These are phyloP conservation scores for Hypercompe scribonia DNA, from an alignment of 2,888 invertebrate species.

Conservation along the genomic window DNA sequence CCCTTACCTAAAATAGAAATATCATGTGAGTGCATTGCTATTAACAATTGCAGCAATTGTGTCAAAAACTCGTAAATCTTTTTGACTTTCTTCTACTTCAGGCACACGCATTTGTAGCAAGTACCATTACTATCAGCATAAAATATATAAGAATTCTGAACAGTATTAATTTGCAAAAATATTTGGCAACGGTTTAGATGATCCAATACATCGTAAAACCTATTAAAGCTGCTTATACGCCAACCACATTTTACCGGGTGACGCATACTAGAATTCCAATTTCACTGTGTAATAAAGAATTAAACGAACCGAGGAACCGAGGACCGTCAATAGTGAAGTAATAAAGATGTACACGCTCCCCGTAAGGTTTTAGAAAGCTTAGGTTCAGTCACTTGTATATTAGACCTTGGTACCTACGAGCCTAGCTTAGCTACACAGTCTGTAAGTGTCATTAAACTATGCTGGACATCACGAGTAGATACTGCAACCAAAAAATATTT, in stretches of 20 bases:
- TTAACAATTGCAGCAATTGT: too few species aligned
- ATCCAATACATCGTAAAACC: constrained; percentile 34
- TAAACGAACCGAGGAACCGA: constrained; percentile 37
- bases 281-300: constrained; percentile 50
- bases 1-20: too few species aligned
- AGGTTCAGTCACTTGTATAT: constrained; percentile 15
- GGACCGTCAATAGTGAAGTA: constrained; percentile 25
- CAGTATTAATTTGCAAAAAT: neutral
- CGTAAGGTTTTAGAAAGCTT: constrained; percentile 15
- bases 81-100: neutral
- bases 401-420: constrained; percentile 11
- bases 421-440: neutral
- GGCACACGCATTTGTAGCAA: neutral
- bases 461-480: neutral
- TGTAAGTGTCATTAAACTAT: neutral
- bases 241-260: constrained; percentile 41
- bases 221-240: constrained; percentile 39
- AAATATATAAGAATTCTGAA: neutral
- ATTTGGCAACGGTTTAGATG: constrained; percentile 13
- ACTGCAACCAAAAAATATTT: neutral
- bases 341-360: constrained; percentile 25
- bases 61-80: too few species aligned
- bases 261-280: constrained; percentile 49
- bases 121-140: neutral
- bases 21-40: neutral